Percentiles rank a stretch among this genome's conserved stretches.
Conservation (phyloP, 1,140 invertebrate species). For the Drosophila prosaltans region DNA sequence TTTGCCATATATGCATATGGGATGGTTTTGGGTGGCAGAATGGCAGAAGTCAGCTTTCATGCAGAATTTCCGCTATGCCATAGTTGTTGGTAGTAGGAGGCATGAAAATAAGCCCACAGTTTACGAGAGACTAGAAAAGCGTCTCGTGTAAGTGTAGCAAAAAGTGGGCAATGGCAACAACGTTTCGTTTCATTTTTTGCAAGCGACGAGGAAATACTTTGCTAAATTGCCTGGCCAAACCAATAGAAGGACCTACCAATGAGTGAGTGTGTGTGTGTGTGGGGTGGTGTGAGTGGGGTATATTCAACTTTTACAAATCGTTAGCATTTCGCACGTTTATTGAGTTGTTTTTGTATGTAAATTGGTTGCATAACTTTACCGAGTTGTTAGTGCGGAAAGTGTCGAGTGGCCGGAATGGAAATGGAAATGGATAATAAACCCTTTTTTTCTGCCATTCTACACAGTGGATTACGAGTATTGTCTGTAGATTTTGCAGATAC, state of each 20-base stretch:
- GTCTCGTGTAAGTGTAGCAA: slow-evolving; percentile 57
- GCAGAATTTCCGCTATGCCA: slow-evolving; percentile 72
- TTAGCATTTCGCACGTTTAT: slow-evolving; percentile 81
- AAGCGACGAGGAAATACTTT: slow-evolving; percentile 76
- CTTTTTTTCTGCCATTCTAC: slow-evolving; percentile 52
- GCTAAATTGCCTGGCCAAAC: slow-evolving; percentile 75
- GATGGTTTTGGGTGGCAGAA: no score
- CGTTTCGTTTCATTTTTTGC: slow-evolving; percentile 53
- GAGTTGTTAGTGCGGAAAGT: slow-evolving; percentile 60
- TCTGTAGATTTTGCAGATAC: slow-evolving; percentile 72
- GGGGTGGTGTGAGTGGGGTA: slow-evolving; percentile 17
- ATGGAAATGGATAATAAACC: slow-evolving; percentile 51
- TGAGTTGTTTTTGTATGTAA: slow-evolving; percentile 82
- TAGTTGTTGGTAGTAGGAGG: slow-evolving; percentile 29
- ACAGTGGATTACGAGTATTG: slow-evolving; percentile 71
- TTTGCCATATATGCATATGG: slow-evolving; percentile 35
- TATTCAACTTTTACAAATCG: slow-evolving; percentile 75
- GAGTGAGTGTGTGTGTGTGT: slow-evolving; percentile 8
- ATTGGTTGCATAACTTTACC: slow-evolving; percentile 77
- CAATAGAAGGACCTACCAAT: slow-evolving; percentile 60
- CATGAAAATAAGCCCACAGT: slow-evolving; percentile 75
- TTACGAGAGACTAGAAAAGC: slow-evolving; percentile 45
- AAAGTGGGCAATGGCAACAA: slow-evolving; percentile 58
- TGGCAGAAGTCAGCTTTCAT: slow-evolving; percentile 58
- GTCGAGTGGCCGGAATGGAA: slow-evolving; percentile 65